Evolutionary conservation across 2,888 invertebrate species (phyloP).

Genomic region (Macrostomum cliftonense): DNA sequence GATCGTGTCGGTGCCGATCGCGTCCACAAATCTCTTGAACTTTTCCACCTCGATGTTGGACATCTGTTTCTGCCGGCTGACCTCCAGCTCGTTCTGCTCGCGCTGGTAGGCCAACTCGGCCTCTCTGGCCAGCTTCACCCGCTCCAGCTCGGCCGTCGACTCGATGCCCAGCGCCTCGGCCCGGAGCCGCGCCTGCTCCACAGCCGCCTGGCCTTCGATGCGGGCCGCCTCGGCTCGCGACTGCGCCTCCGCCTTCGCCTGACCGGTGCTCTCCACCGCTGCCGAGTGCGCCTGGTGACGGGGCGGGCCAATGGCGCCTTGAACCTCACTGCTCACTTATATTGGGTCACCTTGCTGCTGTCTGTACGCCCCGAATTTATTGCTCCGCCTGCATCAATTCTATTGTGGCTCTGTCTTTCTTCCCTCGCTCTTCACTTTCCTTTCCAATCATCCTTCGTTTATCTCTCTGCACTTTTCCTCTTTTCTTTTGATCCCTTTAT

Average conservation of each 20-base stretch:
- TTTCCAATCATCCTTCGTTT: no score
- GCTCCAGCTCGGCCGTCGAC: slow-evolving; percentile 38
- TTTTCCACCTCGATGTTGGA: slow-evolving; percentile 36
- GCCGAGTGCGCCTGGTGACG: slow-evolving; percentile 32
- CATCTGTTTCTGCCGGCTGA: slow-evolving; percentile 31
- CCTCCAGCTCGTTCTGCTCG: slow-evolving; percentile 38
- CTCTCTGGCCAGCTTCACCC: slow-evolving; percentile 37
- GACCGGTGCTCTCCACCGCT: slow-evolving; percentile 41
- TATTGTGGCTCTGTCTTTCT: no score
- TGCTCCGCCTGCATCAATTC: no score
- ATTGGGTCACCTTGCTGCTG: no score
- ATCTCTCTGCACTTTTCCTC: no score
- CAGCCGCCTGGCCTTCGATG: slow-evolving; percentile 42
- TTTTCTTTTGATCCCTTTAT: no score
- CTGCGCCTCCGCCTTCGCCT: slow-evolving; percentile 42
- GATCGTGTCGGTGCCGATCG: slow-evolving; percentile 31
- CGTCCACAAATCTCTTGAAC: slow-evolving; percentile 37
- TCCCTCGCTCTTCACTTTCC: no score
- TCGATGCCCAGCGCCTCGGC: slow-evolving; percentile 40
- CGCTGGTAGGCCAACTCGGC: slow-evolving; percentile 36
- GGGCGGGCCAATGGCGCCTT: neutral
- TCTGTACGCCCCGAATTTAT: no score
- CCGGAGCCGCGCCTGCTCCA: slow-evolving; percentile 40
- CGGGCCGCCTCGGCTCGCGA: slow-evolving; percentile 39
- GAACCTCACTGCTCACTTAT: no score